phyloP scores from a whole-genome alignment of 2,113 vertebrate genomes.

The Albula glossodonta region DNA sequence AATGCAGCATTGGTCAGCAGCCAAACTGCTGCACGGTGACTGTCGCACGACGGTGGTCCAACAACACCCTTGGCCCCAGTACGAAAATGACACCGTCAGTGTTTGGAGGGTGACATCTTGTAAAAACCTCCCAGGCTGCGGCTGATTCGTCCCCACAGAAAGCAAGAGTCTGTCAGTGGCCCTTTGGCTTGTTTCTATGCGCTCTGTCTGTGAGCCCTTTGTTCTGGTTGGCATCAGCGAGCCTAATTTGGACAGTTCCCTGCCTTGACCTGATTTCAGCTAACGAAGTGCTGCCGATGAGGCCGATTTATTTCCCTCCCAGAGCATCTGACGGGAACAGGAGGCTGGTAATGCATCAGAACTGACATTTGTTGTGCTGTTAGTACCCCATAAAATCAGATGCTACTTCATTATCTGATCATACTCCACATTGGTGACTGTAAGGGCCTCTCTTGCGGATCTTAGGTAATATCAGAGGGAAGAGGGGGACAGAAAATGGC shows the following conservation, averaged over 20 bases:
- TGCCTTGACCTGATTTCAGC: conserved; percentile 58
- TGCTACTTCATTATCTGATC: conserved; percentile 42
- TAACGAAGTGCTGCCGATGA: conserved; percentile 62
- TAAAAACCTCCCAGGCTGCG: not conserved
- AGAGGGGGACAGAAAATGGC: not conserved
- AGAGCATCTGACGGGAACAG: conserved; percentile 37
- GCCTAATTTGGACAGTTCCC: not conserved
- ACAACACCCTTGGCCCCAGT: too few species aligned
- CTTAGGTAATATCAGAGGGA: too few species aligned
- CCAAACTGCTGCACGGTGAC: not conserved
- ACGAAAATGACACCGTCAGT: not conserved
- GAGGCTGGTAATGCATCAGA: conserved; percentile 48
- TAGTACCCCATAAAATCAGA: conserved; percentile 56
- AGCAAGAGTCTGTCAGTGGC: conserved; percentile 7
- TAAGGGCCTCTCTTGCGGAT: not conserved
- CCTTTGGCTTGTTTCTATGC: not conserved
- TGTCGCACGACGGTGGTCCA: not conserved
- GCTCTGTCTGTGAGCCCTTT: not conserved
- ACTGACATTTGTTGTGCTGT: conserved; percentile 55
- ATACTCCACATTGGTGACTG: conserved; percentile 12
- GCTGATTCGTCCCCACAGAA: not conserved
- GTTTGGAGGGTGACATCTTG: not conserved
- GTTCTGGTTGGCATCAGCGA: not conserved
- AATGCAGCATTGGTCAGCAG: not conserved
- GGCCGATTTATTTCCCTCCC: conserved; percentile 49